Conservation (phyloP, 2,113 vertebrate species). For the Pica pica region DNA sequence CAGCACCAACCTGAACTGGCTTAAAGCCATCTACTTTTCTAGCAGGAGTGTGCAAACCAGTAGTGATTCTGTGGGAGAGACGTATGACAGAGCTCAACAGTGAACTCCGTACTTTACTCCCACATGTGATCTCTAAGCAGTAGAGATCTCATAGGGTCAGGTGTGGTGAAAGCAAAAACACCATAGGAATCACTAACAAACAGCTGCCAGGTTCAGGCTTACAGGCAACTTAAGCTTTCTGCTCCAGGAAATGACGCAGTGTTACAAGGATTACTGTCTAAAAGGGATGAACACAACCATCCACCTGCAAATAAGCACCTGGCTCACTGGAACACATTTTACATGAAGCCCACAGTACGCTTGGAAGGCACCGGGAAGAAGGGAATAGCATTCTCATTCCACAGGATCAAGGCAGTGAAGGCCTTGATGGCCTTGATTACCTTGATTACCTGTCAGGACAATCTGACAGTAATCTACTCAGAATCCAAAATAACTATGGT, state of each 20-base stretch:
- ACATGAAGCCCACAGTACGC: background rate
- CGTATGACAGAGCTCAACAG: background rate
- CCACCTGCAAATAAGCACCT: background rate
- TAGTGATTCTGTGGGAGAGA: background rate
- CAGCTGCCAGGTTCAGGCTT: background rate
- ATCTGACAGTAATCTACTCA: background rate
- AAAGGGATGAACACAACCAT: background rate
- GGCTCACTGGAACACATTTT: background rate
- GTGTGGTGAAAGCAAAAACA: background rate
- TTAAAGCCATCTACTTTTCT: background rate
- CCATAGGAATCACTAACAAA: background rate
- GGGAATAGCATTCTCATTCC: background rate
- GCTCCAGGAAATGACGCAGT: fast-evolving
- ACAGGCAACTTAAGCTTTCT: background rate
- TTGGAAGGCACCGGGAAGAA: background rate
- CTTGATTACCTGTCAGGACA: background rate
- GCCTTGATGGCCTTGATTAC: no score
- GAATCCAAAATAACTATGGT: background rate
- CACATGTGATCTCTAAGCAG: background rate
- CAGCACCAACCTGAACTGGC: background rate
- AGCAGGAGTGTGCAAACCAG: background rate
- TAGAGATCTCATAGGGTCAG: background rate
- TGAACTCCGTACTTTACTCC: fast-evolving
- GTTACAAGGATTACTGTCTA: background rate
- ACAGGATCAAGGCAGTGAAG: background rate